Evolutionary conservation across 2,888 invertebrate species (phyloP).

Genomic region (Calliphora vomitoria): DNA sequence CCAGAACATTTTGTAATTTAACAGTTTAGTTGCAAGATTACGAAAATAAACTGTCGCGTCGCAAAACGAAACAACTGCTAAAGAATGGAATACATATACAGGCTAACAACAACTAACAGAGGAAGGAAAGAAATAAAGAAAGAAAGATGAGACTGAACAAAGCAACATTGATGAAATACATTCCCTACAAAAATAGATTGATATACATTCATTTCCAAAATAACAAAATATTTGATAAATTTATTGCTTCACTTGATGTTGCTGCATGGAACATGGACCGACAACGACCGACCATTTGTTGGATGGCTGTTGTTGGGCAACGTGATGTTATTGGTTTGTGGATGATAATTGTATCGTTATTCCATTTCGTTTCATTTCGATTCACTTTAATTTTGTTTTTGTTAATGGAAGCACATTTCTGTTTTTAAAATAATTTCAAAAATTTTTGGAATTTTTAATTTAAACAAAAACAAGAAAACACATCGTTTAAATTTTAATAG

Average conservation of each 20-base stretch:
- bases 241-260: conserved; percentile 62
- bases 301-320: not conserved
- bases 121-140: not conserved
- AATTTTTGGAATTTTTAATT: not conserved
- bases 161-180: conserved; percentile 63
- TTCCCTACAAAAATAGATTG: conserved; percentile 66
- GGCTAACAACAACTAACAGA: not conserved
- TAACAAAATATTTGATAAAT: conserved; percentile 68
- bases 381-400: conserved; percentile 15
- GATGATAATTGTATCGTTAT: conserved; percentile 42
- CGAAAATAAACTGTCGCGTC: conserved; percentile 72
- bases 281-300: conserved; percentile 7
- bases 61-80: conserved; percentile 33
- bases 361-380: conserved; percentile 13
- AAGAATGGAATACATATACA: not conserved
- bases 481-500: conserved; percentile 20
- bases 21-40: conserved; percentile 71
- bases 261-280: conserved; percentile 36
- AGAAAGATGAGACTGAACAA: not conserved
- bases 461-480: not conserved
- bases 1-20: conserved; percentile 74
- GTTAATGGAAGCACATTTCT: conserved; percentile 25
- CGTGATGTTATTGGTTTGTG: conserved; percentile 41
- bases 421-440: conserved; percentile 18
- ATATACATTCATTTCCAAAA: conserved; percentile 68